phyloP scores from a whole-genome alignment of 2,888 invertebrate species.

The Ligdia adustata region DNA sequence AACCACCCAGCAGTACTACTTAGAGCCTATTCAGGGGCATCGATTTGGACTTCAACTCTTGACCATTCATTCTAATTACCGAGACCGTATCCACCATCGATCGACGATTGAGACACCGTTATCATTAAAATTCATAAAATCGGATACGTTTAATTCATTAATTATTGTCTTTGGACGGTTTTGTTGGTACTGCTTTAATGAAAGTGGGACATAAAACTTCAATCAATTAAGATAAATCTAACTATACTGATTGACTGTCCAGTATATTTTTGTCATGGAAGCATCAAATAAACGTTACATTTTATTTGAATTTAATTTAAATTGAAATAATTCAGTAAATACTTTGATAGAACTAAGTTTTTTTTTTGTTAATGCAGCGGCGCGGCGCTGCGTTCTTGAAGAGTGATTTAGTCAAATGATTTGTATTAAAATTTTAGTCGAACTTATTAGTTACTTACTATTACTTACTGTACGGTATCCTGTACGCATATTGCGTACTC shows the following conservation, averaged over 20 bases:
- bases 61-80: constrained; percentile 77
- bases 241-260: too few relatives aligned
- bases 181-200: constrained; percentile 12
- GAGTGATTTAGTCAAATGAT: too few relatives aligned
- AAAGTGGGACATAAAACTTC: constrained; percentile 14
- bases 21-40: constrained; percentile 54
- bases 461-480: too few relatives aligned
- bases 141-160: constrained; percentile 73
- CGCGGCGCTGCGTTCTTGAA: too few relatives aligned
- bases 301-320: too few relatives aligned
- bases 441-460: too few relatives aligned
- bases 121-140: constrained; percentile 75
- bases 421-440: too few relatives aligned
- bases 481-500: too few relatives aligned
- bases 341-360: too few relatives aligned
- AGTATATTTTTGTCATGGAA: constrained; percentile 9
- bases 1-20: constrained; percentile 52
- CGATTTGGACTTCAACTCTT: constrained; percentile 59
- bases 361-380: too few relatives aligned
- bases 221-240: constrained; percentile 13
- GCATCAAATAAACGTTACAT: too few relatives aligned
- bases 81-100: constrained; percentile 52
- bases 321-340: too few relatives aligned
- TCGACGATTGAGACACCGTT: constrained; percentile 58
- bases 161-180: constrained; percentile 49